Evolutionary conservation across 2,113 vertebrate species (phyloP).

Genomic region (Pterophyllum scalare): DNA sequence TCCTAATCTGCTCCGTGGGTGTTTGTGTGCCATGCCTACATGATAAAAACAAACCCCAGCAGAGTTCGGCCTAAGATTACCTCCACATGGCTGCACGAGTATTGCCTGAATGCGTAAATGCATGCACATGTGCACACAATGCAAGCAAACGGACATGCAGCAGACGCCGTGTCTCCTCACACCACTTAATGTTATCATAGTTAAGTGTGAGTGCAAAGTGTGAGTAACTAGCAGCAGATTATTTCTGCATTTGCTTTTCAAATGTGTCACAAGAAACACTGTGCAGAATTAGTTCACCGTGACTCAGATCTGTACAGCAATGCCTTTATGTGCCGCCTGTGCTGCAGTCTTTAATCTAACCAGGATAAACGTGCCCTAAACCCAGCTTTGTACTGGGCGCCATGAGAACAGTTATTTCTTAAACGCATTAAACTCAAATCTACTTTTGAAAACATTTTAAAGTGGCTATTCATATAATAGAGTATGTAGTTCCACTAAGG

Average conservation of each 20-base stretch:
- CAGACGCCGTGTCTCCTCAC: slow-evolving; percentile 30
- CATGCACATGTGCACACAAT: slow-evolving; percentile 2
- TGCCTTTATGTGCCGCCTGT: not conserved
- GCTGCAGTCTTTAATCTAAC: too few relatives aligned
- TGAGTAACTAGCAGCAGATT: not conserved
- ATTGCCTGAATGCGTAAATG: not conserved
- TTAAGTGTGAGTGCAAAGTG: not conserved
- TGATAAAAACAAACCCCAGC: slow-evolving; percentile 15
- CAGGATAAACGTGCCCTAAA: not conserved
- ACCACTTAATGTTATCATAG: slow-evolving; percentile 43
- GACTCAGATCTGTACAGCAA: not conserved
- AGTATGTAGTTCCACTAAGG: not conserved
- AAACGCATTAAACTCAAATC: not conserved
- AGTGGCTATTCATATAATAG: not conserved
- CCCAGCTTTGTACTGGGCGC: not conserved
- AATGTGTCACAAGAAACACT: not conserved
- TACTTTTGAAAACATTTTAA: not conserved
- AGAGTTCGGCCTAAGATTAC: slow-evolving; percentile 6
- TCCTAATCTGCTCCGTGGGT: slow-evolving; percentile 31
- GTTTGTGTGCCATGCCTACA: slow-evolving; percentile 4
- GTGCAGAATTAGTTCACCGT: not conserved
- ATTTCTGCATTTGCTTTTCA: slow-evolving; percentile 5
- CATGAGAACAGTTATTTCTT: not conserved
- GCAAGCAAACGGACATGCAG: not conserved
- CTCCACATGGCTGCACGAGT: not conserved